Percentiles rank a stretch among this genome's conserved stretches.
phyloP scores from a whole-genome alignment of 2,113 vertebrate genomes.

The Corythornis cristatus region DNA sequence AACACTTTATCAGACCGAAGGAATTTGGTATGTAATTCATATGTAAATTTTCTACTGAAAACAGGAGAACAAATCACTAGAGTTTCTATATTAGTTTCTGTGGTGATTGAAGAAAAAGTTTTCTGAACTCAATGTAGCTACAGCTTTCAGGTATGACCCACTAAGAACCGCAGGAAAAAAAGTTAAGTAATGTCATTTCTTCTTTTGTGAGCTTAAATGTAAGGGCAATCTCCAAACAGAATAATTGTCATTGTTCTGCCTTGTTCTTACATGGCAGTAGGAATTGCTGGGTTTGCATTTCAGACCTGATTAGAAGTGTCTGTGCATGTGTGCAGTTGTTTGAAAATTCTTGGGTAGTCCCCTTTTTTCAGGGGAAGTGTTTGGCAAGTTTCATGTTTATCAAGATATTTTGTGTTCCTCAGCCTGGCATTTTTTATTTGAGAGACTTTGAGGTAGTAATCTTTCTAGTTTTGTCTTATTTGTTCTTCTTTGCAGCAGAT shows the following conservation, averaged over 20 bases:
- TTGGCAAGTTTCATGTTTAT: neutral
- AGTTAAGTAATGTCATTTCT: neutral
- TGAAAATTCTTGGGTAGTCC: neutral
- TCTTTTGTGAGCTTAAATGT: neutral
- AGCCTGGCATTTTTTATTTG: neutral
- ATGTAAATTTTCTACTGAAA: conserved; percentile 59
- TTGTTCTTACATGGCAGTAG: neutral
- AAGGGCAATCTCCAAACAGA: neutral
- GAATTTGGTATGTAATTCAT: conserved; percentile 52
- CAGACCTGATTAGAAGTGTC: neutral
- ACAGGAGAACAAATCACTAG: neutral
- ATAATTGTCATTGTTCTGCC: rapidly evolving
- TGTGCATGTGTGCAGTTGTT: neutral
- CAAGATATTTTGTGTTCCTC: neutral
- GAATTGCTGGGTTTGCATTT: neutral
- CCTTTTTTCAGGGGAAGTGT: neutral
- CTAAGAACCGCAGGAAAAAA: neutral
- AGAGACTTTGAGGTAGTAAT: neutral
- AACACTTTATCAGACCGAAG: conserved; percentile 35
- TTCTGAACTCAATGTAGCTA: neutral
- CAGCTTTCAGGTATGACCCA: neutral
- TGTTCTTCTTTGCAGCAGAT: neutral
- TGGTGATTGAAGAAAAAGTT: neutral
- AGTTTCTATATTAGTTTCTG: conserved; percentile 30
- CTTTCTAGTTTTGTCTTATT: neutral